Percentiles rank a stretch among this genome's conserved stretches.
These are phyloP conservation scores for Protophormia terraenovae DNA, from an alignment of 2,888 invertebrate genomes.

Conservation along the genomic window DNA sequence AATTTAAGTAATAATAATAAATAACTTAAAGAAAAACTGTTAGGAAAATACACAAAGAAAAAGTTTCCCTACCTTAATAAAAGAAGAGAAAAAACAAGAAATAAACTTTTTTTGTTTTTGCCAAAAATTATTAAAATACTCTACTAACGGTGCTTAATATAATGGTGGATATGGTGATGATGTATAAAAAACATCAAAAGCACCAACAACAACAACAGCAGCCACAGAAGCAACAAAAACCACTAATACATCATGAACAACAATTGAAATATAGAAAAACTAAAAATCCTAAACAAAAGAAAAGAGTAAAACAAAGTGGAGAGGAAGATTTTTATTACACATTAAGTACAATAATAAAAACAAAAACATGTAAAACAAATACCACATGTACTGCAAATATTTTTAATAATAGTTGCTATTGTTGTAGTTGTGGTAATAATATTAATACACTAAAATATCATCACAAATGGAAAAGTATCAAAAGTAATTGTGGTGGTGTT, in stretches of 20 bases:
- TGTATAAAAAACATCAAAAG: conserved; percentile 49
- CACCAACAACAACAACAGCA: conserved; percentile 47
- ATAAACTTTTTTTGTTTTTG: conserved; percentile 11
- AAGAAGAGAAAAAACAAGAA: conserved; percentile 1
- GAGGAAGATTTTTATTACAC: conserved; percentile 21
- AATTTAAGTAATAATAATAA: neutral
- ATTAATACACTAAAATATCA: conserved; percentile 26
- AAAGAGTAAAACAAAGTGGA: conserved; percentile 1
- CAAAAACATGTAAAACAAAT: conserved; percentile 30
- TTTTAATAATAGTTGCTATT: conserved; percentile 17
- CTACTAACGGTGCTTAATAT: conserved; percentile 57
- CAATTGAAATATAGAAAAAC: conserved; percentile 70
- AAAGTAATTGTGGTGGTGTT: neutral
- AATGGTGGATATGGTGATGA: conserved; percentile 64
- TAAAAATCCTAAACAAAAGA: neutral
- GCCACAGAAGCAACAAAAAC: conserved; percentile 26
- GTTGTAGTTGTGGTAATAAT: no score
- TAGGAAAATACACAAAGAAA: neutral
- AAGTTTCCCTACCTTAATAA: neutral
- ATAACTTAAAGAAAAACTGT: conserved; percentile 7
- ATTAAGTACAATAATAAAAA: conserved; percentile 7
- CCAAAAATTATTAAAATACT: neutral
- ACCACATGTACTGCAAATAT: neutral
- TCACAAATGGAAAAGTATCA: neutral
- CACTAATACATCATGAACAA: conserved; percentile 27